A percentile compares a stretch with the other conserved stretches of the same genome.
Evolutionary conservation across 2,797 vertebrate genomes (phyloP).

Genomic region (Falco concolor): DNA sequence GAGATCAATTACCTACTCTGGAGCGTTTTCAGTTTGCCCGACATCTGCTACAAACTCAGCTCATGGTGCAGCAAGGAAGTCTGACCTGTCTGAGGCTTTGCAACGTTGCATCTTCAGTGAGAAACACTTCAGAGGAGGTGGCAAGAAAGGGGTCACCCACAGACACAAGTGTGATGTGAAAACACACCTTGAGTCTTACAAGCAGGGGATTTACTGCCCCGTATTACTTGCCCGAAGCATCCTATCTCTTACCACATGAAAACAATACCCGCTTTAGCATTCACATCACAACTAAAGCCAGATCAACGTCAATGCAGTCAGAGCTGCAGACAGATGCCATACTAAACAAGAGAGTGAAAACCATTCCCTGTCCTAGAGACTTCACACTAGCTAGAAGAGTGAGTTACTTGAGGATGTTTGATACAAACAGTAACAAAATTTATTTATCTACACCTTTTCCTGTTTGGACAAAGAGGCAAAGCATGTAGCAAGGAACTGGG

Average conservation of each 20-base stretch:
- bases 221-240: not conserved
- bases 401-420: not conserved
- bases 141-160: not conserved
- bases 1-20: not conserved
- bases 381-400: not conserved
- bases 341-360: not conserved
- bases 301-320: not conserved
- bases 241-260: not conserved
- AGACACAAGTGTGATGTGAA: not conserved
- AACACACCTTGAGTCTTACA: not conserved
- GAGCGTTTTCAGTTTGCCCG: not conserved
- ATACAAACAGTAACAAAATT: not conserved
- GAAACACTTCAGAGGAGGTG: not conserved
- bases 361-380: not conserved
- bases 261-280: not conserved
- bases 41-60: not conserved
- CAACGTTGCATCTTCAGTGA: rapidly evolving
- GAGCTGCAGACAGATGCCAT: not conserved
- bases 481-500: not conserved
- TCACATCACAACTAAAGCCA: not conserved
- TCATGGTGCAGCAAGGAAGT: not conserved
- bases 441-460: not conserved
- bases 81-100: not conserved
- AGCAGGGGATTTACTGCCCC: not conserved
- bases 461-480: not conserved